Evolutionary conservation across 2,797 vertebrate genomes (phyloP).

Genomic region (Squalus acanthias): DNA sequence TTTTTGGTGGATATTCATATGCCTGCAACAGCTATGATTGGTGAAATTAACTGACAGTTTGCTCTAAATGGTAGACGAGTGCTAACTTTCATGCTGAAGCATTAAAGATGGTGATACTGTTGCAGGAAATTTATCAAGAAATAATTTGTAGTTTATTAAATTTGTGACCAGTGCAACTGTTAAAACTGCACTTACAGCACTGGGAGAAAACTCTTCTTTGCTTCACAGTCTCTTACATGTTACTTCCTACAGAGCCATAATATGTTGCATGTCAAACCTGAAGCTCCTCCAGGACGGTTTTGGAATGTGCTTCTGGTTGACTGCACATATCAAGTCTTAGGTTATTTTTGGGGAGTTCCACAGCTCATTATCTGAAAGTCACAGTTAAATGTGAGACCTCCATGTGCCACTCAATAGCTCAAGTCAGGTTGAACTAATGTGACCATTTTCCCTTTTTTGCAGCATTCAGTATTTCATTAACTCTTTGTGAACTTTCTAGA

Average conservation of each 20-base stretch:
- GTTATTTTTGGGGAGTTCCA: conserved; percentile 6
- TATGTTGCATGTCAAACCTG: background rate
- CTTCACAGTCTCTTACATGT: background rate
- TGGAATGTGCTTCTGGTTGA: background rate
- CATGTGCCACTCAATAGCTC: conserved; percentile 6
- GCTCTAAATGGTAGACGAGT: background rate
- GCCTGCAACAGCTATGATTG: background rate
- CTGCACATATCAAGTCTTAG: background rate
- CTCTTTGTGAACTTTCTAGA: background rate
- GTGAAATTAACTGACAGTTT: background rate
- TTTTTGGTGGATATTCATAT: background rate
- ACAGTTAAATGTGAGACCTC: conserved; percentile 20
- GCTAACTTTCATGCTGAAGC: background rate
- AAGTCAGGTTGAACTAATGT: background rate
- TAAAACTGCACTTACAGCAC: background rate
- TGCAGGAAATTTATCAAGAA: background rate
- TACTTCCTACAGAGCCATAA: background rate
- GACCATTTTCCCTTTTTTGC: background rate
- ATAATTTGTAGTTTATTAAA: background rate
- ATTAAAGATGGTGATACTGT: background rate
- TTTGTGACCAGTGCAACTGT: background rate
- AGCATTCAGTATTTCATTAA: background rate
- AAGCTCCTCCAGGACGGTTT: background rate
- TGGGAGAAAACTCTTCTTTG: background rate
- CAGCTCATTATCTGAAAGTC: background rate